These are phyloP conservation scores for Cephalopachus bancanus DNA, from an alignment of 2,797 vertebrate genomes.

Conservation along the genomic window DNA sequence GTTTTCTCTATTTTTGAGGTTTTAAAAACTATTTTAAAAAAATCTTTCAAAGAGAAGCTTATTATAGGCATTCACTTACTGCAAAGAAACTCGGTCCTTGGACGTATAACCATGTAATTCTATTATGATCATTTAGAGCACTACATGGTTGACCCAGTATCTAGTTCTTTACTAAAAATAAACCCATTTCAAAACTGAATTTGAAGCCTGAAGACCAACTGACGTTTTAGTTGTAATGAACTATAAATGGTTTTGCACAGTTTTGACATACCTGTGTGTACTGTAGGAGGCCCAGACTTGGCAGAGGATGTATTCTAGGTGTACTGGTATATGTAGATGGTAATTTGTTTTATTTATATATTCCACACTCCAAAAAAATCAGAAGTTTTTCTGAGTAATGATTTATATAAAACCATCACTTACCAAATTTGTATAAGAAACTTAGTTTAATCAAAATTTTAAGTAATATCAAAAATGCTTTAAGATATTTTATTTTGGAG, in stretches of 20 bases:
- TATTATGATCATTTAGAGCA: constrained; percentile 83
- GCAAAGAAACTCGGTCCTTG: constrained; percentile 82
- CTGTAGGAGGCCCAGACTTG: constrained; percentile 89
- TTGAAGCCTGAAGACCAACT: constrained; percentile 89
- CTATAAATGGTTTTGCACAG: constrained; percentile 90
- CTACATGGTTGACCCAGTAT: constrained; percentile 84
- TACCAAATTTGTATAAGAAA: constrained; percentile 86
- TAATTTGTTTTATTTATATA: constrained; percentile 85
- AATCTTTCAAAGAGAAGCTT: constrained; percentile 80
- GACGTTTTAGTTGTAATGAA: constrained; percentile 90
- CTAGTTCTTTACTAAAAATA: constrained; percentile 89
- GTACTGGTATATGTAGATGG: constrained; percentile 83
- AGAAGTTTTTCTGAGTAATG: constrained; percentile 79
- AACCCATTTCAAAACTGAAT: constrained; percentile 88
- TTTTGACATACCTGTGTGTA: constrained; percentile 90
- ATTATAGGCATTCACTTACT: constrained; percentile 86
- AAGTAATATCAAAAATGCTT: constrained; percentile 87
- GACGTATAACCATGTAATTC: constrained; percentile 84
- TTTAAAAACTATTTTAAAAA: constrained; percentile 75
- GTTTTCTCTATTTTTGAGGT: constrained; percentile 86
- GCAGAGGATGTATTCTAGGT: constrained; percentile 89
- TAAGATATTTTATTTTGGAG: constrained; percentile 86
- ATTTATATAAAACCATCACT: constrained; percentile 83
- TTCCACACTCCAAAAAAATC: constrained; percentile 80
- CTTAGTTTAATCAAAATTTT: constrained; percentile 87